A percentile compares a stretch with the other conserved stretches of the same genome.
Evolutionary conservation across 2,797 vertebrate species (phyloP).

Genomic region (Smutsia gigantea): DNA sequence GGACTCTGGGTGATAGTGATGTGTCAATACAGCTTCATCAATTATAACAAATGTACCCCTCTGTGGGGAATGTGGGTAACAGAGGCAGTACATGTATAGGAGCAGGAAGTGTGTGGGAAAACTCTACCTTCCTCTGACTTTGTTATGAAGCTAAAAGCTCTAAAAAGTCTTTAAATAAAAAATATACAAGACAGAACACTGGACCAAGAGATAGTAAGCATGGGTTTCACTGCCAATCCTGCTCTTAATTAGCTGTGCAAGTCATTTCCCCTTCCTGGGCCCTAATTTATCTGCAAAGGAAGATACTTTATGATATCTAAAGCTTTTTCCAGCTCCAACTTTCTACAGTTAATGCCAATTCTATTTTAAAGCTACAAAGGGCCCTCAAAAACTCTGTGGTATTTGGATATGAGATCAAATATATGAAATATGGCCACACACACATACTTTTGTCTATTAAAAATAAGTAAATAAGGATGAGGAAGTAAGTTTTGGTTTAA

Average conservation of each 20-base stretch:
- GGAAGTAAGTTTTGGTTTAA: background rate
- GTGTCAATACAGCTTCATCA: background rate
- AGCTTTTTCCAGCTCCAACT: background rate
- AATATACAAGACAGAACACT: background rate
- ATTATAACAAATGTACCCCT: background rate
- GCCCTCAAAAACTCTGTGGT: background rate
- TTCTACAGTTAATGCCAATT: background rate
- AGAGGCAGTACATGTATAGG: too few relatives aligned
- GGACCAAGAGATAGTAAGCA: background rate
- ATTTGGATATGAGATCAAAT: background rate
- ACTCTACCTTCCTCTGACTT: background rate
- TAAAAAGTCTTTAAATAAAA: background rate
- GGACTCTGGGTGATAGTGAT: background rate
- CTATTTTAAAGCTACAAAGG: background rate
- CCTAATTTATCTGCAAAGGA: background rate
- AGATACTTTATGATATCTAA: background rate
- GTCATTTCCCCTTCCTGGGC: background rate
- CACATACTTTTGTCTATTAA: background rate
- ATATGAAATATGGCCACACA: background rate
- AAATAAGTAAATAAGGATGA: background rate
- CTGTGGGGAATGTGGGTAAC: background rate
- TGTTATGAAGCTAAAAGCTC: background rate
- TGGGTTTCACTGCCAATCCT: background rate
- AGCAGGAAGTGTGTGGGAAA: too few relatives aligned
- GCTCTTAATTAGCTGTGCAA: background rate